Conservation (phyloP, 2,797 vertebrate species). For the Oryzias dopingdopingensis region DNA sequence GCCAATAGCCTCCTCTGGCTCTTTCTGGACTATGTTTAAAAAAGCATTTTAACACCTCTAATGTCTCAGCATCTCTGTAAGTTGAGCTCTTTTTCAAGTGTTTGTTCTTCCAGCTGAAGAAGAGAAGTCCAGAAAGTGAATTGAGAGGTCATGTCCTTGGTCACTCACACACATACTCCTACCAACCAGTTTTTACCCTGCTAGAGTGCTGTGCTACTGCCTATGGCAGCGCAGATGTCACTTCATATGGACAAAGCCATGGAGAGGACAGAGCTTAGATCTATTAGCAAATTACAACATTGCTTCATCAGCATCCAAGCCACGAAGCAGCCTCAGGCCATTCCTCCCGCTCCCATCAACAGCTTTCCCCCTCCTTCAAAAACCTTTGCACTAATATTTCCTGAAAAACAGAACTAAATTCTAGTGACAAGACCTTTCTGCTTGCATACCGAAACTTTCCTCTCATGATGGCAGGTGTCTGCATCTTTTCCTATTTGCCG, state of each 20-base stretch:
- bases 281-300: slow-evolving; percentile 63
- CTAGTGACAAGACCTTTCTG: slow-evolving; percentile 42
- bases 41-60: slow-evolving; percentile 22
- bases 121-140: slow-evolving; percentile 26
- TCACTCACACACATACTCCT: slow-evolving; percentile 20
- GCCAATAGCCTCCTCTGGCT: slow-evolving; percentile 42
- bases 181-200: slow-evolving; percentile 26
- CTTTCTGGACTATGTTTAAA: slow-evolving; percentile 37
- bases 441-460: slow-evolving; percentile 15
- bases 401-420: slow-evolving; percentile 9
- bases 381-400: slow-evolving; percentile 37
- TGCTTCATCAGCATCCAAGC: slow-evolving; percentile 60
- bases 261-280: slow-evolving; percentile 47
- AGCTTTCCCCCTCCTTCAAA: slow-evolving; percentile 45
- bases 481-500: slow-evolving; percentile 1
- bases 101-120: slow-evolving; percentile 20
- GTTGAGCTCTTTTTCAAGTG: slow-evolving; percentile 16
- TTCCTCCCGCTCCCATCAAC: slow-evolving; percentile 40
- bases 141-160: slow-evolving; percentile 33
- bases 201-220: slow-evolving; percentile 31
- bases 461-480: slow-evolving; percentile 25
- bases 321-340: slow-evolving; percentile 41
- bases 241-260: slow-evolving; percentile 55
- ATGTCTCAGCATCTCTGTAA: slow-evolving; percentile 34
- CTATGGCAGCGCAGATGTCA: slow-evolving; percentile 58